Evolutionary conservation across 2,113 vertebrate genomes (phyloP), one percentile per base, ranked within the genome.

Genomic region (Centropristis striata): DNA sequence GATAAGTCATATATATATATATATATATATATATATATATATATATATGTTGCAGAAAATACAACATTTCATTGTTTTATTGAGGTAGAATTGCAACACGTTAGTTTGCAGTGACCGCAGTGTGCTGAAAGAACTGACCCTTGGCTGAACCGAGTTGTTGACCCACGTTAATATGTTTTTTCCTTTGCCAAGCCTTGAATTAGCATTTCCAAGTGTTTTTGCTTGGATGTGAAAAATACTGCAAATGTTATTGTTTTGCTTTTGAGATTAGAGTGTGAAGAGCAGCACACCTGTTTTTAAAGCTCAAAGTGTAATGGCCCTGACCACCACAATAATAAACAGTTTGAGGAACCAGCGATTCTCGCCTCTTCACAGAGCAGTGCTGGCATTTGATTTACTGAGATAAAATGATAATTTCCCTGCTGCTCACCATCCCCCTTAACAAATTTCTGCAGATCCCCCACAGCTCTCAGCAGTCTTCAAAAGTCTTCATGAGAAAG

Each of bases 401-500:
- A 68, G 65, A 42, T 75, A 14, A 83, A 78, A 77, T 68, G 15
- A 74, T 49, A 25, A 74, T 67, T 53, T 76, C 54, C 51, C 50
- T 68, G 42, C 58, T 60, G 1, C 51, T 50, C 18, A 77, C 63
- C 36, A 21, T 79, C 71, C 75, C 63, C 61, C 36, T 83, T 25
- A 51, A 72, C 59, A 74, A n/a, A 71, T 75, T n/a, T 47, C 58
- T 64, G 49, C 58, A 21, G 44, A 71, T 60, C 46, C 46, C 39
- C 68, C 32, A 8, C 46, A 47, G 28, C 68, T 67, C 42, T 39
- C 23, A 21, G 32, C 25, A 16, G 1, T 49, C 39, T 11, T 51
- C 67, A 20, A 32, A 75, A 63, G 47, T 66, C 68, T 53, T 71
- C 46, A 71, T 88, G 83, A 81, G 83, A 92, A 92, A 87, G 61